These are phyloP conservation scores for Pterocles orientalis DNA, from an alignment of 2,113 vertebrate species.

Conservation along the genomic window DNA sequence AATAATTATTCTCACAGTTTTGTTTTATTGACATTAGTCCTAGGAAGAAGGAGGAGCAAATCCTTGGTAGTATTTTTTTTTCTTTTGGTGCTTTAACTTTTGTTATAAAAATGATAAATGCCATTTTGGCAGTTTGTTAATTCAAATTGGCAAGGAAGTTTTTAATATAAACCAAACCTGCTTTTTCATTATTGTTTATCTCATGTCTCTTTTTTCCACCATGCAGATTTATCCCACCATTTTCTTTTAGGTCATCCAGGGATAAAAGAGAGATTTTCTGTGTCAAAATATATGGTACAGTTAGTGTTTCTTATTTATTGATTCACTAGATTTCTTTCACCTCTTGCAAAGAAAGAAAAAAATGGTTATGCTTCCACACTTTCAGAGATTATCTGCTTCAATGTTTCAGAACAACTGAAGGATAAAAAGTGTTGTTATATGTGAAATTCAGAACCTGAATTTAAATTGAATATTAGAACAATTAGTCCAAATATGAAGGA, in stretches of 20 bases:
- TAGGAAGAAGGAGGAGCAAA: not conserved
- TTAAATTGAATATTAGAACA: slow-evolving; percentile 15
- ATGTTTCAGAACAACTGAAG: not conserved
- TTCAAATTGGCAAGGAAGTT: not conserved
- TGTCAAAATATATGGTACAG: not conserved
- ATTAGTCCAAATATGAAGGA: not conserved
- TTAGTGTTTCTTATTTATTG: not conserved
- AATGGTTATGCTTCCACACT: not conserved
- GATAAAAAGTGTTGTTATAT: not conserved
- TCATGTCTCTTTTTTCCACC: not conserved
- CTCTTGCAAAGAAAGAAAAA: not conserved
- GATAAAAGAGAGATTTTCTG: not conserved
- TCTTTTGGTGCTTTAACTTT: not conserved
- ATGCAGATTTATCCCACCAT: not conserved
- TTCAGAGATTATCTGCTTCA: not conserved
- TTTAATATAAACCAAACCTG: not conserved
- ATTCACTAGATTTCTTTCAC: slow-evolving; percentile 13
- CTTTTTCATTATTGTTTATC: not conserved
- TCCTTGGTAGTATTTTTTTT: not conserved
- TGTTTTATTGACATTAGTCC: not conserved
- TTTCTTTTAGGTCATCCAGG: not conserved
- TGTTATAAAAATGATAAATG: not conserved
- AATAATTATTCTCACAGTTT: not conserved
- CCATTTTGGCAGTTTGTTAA: not conserved
- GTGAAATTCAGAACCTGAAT: not conserved